Evolutionary conservation across 2,113 vertebrate species (phyloP).

Genomic region (Leucosticte australis): DNA sequence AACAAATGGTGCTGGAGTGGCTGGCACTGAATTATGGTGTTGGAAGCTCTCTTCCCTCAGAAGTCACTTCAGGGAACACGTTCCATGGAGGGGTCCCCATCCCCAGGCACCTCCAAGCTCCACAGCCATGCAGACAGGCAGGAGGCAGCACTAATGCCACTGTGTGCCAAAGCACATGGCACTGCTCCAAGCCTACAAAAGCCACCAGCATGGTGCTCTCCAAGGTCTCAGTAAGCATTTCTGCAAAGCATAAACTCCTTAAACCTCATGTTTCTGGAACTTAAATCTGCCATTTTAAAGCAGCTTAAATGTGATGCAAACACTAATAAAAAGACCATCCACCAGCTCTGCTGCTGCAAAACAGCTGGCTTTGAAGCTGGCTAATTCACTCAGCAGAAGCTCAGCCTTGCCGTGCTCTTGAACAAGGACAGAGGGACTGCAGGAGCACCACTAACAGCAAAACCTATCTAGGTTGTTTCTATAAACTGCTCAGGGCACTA

Average conservation of each 20-base stretch:
- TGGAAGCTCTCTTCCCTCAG: background rate
- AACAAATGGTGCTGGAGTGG: background rate
- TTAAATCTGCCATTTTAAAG: conserved; percentile 42
- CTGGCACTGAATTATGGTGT: background rate
- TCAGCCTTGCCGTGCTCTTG: background rate
- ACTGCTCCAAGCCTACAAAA: background rate
- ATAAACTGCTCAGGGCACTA: background rate
- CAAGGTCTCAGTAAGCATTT: background rate
- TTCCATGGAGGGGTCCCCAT: background rate
- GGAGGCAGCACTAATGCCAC: background rate
- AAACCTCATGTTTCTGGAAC: conserved; percentile 24
- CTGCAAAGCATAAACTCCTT: conserved; percentile 10
- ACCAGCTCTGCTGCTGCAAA: background rate
- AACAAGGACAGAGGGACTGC: background rate
- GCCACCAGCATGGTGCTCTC: background rate
- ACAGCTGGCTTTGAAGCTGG: conserved; percentile 28
- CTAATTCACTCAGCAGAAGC: conserved; percentile 30
- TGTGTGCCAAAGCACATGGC: accelerated
- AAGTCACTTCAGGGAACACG: accelerated
- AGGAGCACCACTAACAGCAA: background rate
- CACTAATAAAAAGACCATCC: conserved; percentile 6
- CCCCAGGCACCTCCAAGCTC: background rate
- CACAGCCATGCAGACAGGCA: accelerated
- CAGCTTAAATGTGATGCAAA: background rate
- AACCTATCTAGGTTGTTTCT: background rate